Base-by-base conservation (phyloP, 2,113 vertebrate genomes). In the Columba livia region DNA sequence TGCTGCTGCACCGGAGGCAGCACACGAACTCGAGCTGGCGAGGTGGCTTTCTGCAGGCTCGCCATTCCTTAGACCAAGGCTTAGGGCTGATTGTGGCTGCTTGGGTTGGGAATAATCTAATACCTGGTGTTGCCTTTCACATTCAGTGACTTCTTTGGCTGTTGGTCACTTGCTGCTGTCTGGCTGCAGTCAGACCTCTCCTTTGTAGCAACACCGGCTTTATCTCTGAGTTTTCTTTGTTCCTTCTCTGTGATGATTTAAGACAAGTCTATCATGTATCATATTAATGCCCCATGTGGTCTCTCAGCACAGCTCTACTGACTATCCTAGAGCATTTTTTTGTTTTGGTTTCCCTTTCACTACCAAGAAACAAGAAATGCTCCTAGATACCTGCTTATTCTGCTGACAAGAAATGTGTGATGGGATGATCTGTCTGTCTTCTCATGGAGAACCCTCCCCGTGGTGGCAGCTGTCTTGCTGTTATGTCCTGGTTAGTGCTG, bases 21-120 rank as follows among this genome's bases (percentile, higher is more conserved):
- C 11, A 0, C 1, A 2, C 28, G 64, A 44, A 2, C 51, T 47
- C n/a, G 64, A 15, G 53, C n/a, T 51, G 38, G 14, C 42, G 36
- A 19, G 77, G 20, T 5, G 7, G 62, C n/a, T 58, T 7, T 25
- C 56, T 89, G 24, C 32, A 54, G 65, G 18, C 7, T 87, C 17
- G 64, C 31, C 17, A 1, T 71, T 62, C 47, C 71, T 56, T 16
- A 51, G 21, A 2, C 15, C 44, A 31, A 28, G 54, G 24, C 38
- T 58, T 29, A 6, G 74, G 28, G 23, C 85, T 83, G 32, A 26
- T 26, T 16, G 18, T 29, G 54, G 23, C 2, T 36, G 2, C 56
- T 62, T 51, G 25, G 42, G 20, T 1, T 78, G 80, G 66, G 54
- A 50, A 36, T 47, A 13, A 20, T 65, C 10, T 10, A 3, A 34